Conservation (phyloP, 1,140 invertebrate species). For the Mycetomoellerius zeteki region DNA sequence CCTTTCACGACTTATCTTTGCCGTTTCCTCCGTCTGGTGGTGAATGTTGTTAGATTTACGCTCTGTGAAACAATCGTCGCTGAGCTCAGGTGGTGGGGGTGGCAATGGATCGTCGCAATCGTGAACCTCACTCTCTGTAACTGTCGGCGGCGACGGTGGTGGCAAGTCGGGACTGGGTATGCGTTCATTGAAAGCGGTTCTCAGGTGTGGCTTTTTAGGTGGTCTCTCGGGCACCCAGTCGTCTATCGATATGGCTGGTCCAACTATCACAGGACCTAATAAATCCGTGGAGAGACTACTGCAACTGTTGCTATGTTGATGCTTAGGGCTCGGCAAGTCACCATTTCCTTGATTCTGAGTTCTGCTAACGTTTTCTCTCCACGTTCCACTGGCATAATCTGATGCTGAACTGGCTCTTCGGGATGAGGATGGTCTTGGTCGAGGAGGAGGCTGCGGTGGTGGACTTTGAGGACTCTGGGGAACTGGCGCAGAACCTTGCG, state of each 20-base stretch:
- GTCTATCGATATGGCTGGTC: slow-evolving; percentile 89
- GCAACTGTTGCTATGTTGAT: slow-evolving; percentile 89
- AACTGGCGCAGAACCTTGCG: slow-evolving; percentile 78
- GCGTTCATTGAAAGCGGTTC: slow-evolving; percentile 87
- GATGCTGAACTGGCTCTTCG: slow-evolving; percentile 90
- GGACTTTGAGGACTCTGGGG: slow-evolving; percentile 85
- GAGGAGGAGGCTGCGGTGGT: slow-evolving; percentile 88
- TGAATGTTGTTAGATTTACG: slow-evolving; percentile 54
- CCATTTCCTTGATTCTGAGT: slow-evolving; percentile 63
- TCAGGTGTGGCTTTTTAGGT: slow-evolving; percentile 92
- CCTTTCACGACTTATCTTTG: slow-evolving; percentile 65
- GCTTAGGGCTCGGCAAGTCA: slow-evolving; percentile 83
- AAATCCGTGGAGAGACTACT: slow-evolving; percentile 89
- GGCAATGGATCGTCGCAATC: slow-evolving; percentile 91
- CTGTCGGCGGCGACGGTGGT: slow-evolving; percentile 90
- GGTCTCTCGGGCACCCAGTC: slow-evolving; percentile 92
- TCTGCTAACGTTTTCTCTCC: slow-evolving; percentile 80
- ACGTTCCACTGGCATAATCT: slow-evolving; percentile 88
- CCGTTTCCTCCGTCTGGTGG: slow-evolving; percentile 60
- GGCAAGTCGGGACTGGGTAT: slow-evolving; percentile 91
- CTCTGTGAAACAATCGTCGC: slow-evolving; percentile 75
- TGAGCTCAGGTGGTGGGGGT: slow-evolving; percentile 90
- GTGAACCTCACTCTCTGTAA: slow-evolving; percentile 89
- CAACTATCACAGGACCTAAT: slow-evolving; percentile 89
- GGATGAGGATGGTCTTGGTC: slow-evolving; percentile 87